These are phyloP conservation scores for Philonicus albiceps DNA, from an alignment of 2,888 invertebrate genomes.

Conservation along the genomic window DNA sequence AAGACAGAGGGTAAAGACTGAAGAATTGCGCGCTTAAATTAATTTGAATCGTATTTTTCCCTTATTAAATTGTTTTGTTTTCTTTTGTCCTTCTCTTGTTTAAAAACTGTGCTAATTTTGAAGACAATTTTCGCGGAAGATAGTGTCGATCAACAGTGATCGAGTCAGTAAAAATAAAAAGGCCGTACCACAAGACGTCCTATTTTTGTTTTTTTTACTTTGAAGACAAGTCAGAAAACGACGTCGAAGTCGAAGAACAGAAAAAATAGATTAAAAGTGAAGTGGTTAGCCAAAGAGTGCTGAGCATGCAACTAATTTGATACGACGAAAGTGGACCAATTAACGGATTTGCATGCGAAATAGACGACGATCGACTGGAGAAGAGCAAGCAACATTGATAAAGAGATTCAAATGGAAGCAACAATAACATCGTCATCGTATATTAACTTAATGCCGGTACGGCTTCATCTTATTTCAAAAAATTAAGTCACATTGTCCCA, in stretches of 20 bases:
- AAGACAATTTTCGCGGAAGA: not conserved
- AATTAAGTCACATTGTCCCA: not conserved
- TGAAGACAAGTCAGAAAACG: not conserved
- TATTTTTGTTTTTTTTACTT: not conserved
- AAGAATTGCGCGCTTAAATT: constrained; percentile 16
- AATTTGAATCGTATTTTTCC: constrained; percentile 1
- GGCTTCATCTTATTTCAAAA: not conserved
- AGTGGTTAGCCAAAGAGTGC: not conserved
- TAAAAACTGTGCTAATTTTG: constrained; percentile 4
- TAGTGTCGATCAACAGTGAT: not conserved
- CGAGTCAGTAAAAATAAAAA: not conserved
- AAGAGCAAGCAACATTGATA: not conserved
- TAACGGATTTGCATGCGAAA: constrained; percentile 20
- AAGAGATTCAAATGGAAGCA: not conserved
- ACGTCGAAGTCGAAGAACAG: not conserved
- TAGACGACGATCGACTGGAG: not conserved
- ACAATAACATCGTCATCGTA: not conserved
- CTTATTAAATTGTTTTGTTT: not conserved
- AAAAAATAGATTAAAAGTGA: not conserved
- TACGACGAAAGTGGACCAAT: constrained; percentile 6
- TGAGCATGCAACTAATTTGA: not conserved
- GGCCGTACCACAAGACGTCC: not conserved
- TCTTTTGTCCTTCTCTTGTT: not conserved
- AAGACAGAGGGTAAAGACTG: not conserved
- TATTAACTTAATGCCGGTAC: not conserved